Percentiles rank a stretch among this genome's conserved stretches.
Conservation (phyloP, 2,888 invertebrate species). For the Toxonevra muliebris region DNA sequence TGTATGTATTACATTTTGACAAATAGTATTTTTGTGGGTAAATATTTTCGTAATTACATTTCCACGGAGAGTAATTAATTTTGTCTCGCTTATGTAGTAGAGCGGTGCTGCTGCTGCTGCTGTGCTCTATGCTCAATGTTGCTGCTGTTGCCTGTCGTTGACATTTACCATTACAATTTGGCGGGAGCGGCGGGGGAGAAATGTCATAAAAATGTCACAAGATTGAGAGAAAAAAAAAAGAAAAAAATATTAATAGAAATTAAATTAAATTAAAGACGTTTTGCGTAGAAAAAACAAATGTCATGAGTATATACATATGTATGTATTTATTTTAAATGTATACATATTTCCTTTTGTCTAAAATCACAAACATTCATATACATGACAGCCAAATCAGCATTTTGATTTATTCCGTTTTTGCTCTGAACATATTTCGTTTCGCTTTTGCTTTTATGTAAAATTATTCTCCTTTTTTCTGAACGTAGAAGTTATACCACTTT, state of each 20-base stretch:
- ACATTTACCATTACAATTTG: conserved; percentile 50
- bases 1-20: conserved; percentile 26
- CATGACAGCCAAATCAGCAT: too few species aligned
- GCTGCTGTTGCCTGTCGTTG: conserved; percentile 47
- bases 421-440: too few species aligned
- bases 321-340: not conserved
- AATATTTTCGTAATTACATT: conserved; percentile 64
- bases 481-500: too few species aligned
- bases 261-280: conserved; percentile 11
- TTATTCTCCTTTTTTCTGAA: too few species aligned
- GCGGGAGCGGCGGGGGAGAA: not conserved
- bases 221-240: conserved; percentile 4
- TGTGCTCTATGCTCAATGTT: too few species aligned
- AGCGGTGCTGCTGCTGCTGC: too few species aligned
- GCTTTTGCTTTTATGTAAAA: too few species aligned
- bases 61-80: conserved; percentile 63
- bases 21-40: conserved; percentile 47
- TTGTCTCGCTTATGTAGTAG: conserved; percentile 53
- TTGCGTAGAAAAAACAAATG: not conserved
- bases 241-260: conserved; percentile 22
- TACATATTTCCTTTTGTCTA: not conserved
- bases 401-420: too few species aligned
- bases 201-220: conserved; percentile 20
- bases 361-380: too few species aligned
- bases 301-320: conserved; percentile 17